Evolutionary conservation across 2,888 invertebrate species (phyloP).

Genomic region (Beris morrisii): DNA sequence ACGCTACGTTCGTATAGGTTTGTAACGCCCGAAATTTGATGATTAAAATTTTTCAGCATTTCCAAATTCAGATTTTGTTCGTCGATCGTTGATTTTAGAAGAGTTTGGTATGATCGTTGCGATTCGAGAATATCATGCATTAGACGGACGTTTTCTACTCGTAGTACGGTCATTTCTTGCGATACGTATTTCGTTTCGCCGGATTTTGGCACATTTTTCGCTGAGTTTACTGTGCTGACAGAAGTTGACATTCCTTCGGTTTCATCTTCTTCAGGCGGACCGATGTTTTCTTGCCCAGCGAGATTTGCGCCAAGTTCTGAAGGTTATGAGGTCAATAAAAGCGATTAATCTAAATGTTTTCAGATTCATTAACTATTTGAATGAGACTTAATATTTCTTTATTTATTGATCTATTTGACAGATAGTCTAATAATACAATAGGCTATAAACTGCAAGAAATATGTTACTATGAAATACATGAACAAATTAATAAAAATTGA

Average conservation of each 20-base stretch:
- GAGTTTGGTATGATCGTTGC: slow-evolving; percentile 71
- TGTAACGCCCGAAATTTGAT: slow-evolving; percentile 44
- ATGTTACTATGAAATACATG: too few species aligned
- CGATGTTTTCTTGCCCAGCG: slow-evolving; percentile 69
- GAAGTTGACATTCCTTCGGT: slow-evolving; percentile 51
- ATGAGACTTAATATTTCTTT: too few species aligned
- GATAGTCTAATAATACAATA: too few species aligned
- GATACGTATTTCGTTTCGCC: slow-evolving; percentile 51
- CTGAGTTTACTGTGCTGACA: slow-evolving; percentile 64
- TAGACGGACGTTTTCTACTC: slow-evolving; percentile 62
- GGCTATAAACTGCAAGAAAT: too few species aligned
- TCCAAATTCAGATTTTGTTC: slow-evolving; percentile 69
- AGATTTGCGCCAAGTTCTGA: slow-evolving; percentile 85
- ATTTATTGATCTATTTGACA: too few species aligned
- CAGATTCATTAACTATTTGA: too few species aligned
- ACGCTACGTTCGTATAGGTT: slow-evolving; percentile 40
- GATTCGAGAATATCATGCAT: slow-evolving; percentile 75
- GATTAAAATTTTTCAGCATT: slow-evolving; percentile 59
- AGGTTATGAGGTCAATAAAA: slow-evolving; percentile 59
- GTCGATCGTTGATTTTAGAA: slow-evolving; percentile 70
- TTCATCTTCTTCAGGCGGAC: slow-evolving; percentile 52
- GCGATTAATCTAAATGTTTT: too few species aligned
- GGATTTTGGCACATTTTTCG: slow-evolving; percentile 61
- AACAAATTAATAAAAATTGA: too few species aligned
- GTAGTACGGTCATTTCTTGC: slow-evolving; percentile 57